Conservation (phyloP, 2,888 invertebrate genomes). For the Eristalis intricaria region DNA sequence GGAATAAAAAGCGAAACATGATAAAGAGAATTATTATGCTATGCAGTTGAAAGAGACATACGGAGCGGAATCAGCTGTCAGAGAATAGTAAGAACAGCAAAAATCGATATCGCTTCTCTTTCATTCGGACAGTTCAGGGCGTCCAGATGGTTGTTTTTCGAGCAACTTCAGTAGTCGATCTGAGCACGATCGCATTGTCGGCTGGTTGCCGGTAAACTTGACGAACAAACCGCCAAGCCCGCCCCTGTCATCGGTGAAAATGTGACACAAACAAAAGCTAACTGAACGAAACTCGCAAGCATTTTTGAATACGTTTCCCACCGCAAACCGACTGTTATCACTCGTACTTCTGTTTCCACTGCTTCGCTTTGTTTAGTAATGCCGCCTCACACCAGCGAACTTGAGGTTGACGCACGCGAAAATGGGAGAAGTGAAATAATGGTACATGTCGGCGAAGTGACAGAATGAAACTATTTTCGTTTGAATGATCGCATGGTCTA, state of each 20-base stretch:
- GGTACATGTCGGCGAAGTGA: constrained; percentile 8
- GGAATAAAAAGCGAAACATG: constrained; percentile 5
- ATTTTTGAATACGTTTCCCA: neutral
- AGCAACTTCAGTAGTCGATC: neutral
- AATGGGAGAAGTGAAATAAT: constrained; percentile 13
- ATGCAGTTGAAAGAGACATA: neutral
- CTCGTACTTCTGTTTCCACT: constrained; percentile 12
- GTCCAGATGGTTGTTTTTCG: neutral
- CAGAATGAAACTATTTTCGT: constrained; percentile 54
- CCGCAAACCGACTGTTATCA: constrained; percentile 39
- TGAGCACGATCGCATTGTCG: neutral
- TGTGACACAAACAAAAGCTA: constrained; percentile 22
- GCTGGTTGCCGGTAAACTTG: constrained; percentile 27
- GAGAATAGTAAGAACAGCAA: neutral
- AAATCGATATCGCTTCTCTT: neutral
- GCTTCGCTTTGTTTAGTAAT: constrained; percentile 15
- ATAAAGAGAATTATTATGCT: neutral
- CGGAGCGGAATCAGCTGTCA: neutral
- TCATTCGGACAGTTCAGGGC: neutral
- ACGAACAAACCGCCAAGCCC: neutral
- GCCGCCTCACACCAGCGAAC: constrained; percentile 16
- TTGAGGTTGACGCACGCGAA: neutral
- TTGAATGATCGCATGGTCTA: constrained; percentile 51
- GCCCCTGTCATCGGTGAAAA: neutral
- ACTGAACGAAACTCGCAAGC: constrained; percentile 28